These are phyloP conservation scores for Eristalis intricaria DNA, from an alignment of 2,888 invertebrate species.

Conservation along the genomic window DNA sequence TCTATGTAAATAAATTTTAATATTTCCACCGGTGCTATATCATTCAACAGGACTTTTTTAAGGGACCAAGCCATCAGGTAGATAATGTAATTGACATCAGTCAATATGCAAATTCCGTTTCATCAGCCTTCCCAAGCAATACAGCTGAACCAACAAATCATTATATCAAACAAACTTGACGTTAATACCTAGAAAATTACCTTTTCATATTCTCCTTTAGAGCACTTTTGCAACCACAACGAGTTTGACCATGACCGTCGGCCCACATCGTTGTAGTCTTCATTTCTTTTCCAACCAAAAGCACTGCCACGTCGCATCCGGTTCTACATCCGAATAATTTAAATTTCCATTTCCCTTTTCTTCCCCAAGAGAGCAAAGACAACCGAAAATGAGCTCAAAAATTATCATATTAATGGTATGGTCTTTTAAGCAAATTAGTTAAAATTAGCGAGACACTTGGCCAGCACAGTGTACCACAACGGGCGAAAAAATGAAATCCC, in stretches of 20 bases:
- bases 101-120: constrained; percentile 23
- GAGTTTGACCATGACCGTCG: constrained; percentile 28
- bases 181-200: constrained; percentile 62
- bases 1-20: too few species aligned
- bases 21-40: background rate
- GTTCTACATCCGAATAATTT: constrained; percentile 63
- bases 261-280: constrained; percentile 7
- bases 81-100: background rate
- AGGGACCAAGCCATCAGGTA: background rate
- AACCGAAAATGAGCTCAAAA: constrained; percentile 50
- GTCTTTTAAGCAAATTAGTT: constrained; percentile 68
- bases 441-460: constrained; percentile 59
- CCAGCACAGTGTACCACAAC: constrained; percentile 25
- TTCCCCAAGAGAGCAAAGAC: constrained; percentile 26
- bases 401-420: constrained; percentile 69
- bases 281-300: constrained; percentile 25
- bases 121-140: background rate
- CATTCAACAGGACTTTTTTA: background rate
- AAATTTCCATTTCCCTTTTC: constrained; percentile 58
- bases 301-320: constrained; percentile 49
- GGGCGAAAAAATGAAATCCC: constrained; percentile 25
- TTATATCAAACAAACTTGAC: constrained; percentile 36
- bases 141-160: constrained; percentile 19
- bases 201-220: constrained; percentile 45
- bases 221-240: background rate